Conservation (phyloP, 2,113 vertebrate species). For the Corythornis vintsioides region DNA sequence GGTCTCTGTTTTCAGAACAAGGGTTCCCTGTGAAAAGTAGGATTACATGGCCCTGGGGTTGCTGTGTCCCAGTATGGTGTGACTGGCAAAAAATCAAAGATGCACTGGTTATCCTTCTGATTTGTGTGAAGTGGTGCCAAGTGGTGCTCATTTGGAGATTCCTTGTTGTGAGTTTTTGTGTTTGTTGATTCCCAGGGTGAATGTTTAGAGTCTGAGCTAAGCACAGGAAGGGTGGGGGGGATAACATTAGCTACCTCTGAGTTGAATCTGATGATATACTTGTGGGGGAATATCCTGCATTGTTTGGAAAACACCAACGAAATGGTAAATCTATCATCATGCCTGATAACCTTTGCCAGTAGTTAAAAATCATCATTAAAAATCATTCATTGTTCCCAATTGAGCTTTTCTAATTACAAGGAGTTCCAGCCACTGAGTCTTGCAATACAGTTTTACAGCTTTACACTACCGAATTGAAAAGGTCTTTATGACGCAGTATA, state of each 20-base stretch:
- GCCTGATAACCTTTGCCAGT: background rate
- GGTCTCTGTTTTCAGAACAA: background rate
- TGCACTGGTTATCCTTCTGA: background rate
- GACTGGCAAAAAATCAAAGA: background rate
- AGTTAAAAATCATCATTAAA: background rate
- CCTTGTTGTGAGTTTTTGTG: too few species aligned
- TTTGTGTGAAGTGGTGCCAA: background rate
- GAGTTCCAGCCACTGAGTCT: background rate
- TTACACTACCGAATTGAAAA: background rate
- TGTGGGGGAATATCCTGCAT: background rate
- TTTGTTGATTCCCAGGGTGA: too few species aligned
- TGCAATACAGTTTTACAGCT: background rate
- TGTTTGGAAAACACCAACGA: background rate
- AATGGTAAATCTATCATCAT: background rate
- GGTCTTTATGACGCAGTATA: background rate
- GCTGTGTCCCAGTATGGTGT: fast-evolving
- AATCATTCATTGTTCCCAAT: background rate
- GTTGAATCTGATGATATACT: fast-evolving
- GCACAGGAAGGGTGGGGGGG: too few species aligned
- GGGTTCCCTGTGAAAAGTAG: background rate
- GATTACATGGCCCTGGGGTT: background rate
- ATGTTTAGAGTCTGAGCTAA: background rate
- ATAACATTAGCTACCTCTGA: background rate
- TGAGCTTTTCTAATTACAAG: background rate
- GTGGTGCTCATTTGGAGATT: background rate